Base-by-base conservation (phyloP, 30 jellyfish, hydroid and myxozoan species). In the Cassiopea andromeda region DNA sequence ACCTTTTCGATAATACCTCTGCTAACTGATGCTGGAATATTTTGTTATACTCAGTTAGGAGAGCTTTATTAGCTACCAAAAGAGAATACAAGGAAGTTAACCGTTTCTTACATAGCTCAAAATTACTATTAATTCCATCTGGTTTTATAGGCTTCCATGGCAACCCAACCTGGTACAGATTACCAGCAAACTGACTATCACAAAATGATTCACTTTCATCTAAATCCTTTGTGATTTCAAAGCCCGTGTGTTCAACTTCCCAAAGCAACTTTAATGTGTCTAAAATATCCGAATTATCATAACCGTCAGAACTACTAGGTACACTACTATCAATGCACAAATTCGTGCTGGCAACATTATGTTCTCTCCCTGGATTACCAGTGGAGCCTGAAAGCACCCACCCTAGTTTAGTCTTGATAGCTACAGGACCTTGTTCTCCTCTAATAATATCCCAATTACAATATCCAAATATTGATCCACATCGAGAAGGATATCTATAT, bases 141-240 rank as follows among this genome's bases (percentile, higher is more conserved):
- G 78, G 78, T 69, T 69, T 27, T 44, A 10, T 44, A 8, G 78
- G 78, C 48, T 69, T 69, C 78, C 78, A 69, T 69, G 78, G 78
- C 48, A 69, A 44, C 48, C 78, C 78, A n/a, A 69, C 78, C 48
- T 69, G 48, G 48, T 69, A 69, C 46, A 48, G 78, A 69, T 69
- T 44, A n/a, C 78, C 78, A n/a, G 78, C 17, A 44, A 69, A 16
- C 46, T 69, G 14, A 69, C 12, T 16, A 69, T 44, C 48, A 44
- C 78, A 69, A 69, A 69, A 69, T 69, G 46, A n/a, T n/a, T 69
- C 78, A 27, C 12, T 5, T 69, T 44, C 78, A 44, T 44, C 17
- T 69, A 27, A 27, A 8, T 44, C 78, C 17, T n/a, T 44, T n/a
- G 46, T 44, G 78, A n/a, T 69, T 69, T 69, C 78, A n/a, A 69